Percentiles rank a stretch among this genome's conserved stretches.
Evolutionary conservation across 2,797 vertebrate species (phyloP).

Genomic region (Acestrorhynchus altus): DNA sequence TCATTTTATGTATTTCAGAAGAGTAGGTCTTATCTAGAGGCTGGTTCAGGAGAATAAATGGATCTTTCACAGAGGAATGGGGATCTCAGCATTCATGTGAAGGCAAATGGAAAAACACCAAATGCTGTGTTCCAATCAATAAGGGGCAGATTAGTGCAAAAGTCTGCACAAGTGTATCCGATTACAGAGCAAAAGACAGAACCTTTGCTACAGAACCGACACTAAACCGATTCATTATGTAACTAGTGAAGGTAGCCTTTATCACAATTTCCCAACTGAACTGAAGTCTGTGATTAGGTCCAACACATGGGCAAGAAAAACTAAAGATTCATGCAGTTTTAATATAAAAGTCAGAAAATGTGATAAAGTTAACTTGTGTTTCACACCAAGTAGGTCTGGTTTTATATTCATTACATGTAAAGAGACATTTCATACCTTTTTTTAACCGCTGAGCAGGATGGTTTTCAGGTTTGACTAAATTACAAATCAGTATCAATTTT

Average conservation of each 20-base stretch:
- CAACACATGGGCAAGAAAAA: too few species aligned
- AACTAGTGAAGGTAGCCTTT: conserved; percentile 10
- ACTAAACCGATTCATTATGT: conserved; percentile 63
- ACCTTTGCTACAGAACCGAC: conserved; percentile 63
- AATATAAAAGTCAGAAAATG: too few species aligned
- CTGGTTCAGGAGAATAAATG: conserved; percentile 24
- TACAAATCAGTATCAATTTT: too few species aligned
- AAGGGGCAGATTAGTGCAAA: neutral
- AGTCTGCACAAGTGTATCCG: conserved; percentile 38
- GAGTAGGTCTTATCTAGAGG: neutral
- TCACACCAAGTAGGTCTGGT: too few species aligned
- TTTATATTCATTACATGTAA: too few species aligned
- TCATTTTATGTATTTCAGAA: conserved; percentile 53
- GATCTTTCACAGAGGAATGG: conserved; percentile 10
- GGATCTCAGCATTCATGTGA: neutral
- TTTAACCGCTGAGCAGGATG: too few species aligned
- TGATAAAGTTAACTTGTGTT: too few species aligned
- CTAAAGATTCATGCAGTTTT: too few species aligned
- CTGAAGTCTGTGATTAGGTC: too few species aligned
- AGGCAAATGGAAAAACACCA: neutral
- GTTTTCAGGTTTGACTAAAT: too few species aligned
- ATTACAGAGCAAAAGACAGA: conserved; percentile 63
- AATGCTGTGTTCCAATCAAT: neutral
- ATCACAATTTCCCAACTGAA: too few species aligned
- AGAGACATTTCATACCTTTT: too few species aligned